A percentile compares a stretch with the other conserved stretches of the same genome.
phyloP scores from a whole-genome alignment of 2,888 invertebrate genomes.

The Steinernema carpocapsae region DNA sequence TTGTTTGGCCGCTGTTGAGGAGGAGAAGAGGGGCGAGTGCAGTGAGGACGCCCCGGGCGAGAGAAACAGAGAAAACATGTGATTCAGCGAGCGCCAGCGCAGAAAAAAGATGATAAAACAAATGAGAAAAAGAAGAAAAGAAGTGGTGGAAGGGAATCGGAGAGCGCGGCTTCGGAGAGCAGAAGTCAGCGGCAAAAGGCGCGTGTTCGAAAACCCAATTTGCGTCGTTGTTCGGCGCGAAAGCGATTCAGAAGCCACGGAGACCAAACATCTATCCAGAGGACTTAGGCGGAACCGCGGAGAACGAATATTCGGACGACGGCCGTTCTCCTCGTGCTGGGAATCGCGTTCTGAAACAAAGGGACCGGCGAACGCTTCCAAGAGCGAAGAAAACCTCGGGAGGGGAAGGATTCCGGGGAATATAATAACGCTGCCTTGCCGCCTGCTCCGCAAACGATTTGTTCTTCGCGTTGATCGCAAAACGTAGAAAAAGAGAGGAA shows the following conservation, averaged over 20 bases:
- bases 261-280: not conserved
- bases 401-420: no score
- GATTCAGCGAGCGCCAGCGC: not conserved
- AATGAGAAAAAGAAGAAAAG: slow-evolving; percentile 2
- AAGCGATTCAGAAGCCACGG: not conserved
- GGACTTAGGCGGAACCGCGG: not conserved
- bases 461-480: not conserved
- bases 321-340: no score
- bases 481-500: not conserved
- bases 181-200: not conserved
- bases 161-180: slow-evolving; percentile 10
- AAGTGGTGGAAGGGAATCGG: not conserved
- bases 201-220: not conserved
- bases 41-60: not conserved
- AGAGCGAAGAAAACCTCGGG: not conserved
- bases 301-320: not conserved
- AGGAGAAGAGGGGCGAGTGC: not conserved
- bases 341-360: not conserved
- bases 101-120: not conserved
- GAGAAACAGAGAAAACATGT: slow-evolving; percentile 19
- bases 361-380: not conserved
- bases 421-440: no score
- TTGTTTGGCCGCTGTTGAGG: not conserved
- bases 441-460: not conserved
- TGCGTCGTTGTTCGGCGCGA: not conserved